Base-by-base conservation (phyloP, 2,888 invertebrate genomes). In the Pardosa pseudoannulata region DNA sequence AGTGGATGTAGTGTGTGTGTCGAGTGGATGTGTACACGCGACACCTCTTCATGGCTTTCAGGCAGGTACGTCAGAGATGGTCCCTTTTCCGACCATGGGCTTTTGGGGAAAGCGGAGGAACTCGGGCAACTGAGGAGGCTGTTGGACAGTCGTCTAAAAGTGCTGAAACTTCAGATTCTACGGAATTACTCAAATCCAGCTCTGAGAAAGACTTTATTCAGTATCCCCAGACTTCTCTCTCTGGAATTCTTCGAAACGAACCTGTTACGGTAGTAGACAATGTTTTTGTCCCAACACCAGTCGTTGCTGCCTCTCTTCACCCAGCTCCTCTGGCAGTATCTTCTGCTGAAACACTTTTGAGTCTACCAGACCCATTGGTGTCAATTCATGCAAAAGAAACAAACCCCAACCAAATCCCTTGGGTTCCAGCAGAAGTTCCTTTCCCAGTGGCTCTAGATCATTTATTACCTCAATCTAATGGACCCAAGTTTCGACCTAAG, bases 61-160 rank as follows among this genome's bases (percentile, higher is more conserved):
- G 88, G 79, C 88, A 89, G 80, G 85, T 88, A n/a, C 76, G 82
- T 13, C 74, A 70, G 13, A 36, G 87, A 50, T 27, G 75, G 27
- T 50, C 78, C n/a, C 67, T 89, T 16, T 89, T 89, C 73, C 82
- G 88, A n/a, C 89, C 89, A 27, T 89, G 89, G 89, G 88, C 73
- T 67, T 85, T 79, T 31, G 80, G 75, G 19, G 82, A 82, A 19
- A 56, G 5, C 56, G 56, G 19, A 23, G 56, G 56, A 23, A 56
- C 56, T n/a, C 56, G 56, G 56, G 23, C 56, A 23, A 3, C 23
- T 23, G 56, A 23, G 16, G 56, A 19, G 5, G 11, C 23, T n/a
- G 16, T 23, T 23, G 16, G 7, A 19, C 9, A 16, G 2, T 2
- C 56, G 23, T 2, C 56, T 3, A 56, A 56, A 23, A 2, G 19